Percentiles rank a stretch among this genome's conserved stretches.
These are phyloP conservation scores for Pandemis heparana DNA, from an alignment of 2,888 invertebrate genomes.

Conservation along the genomic window DNA sequence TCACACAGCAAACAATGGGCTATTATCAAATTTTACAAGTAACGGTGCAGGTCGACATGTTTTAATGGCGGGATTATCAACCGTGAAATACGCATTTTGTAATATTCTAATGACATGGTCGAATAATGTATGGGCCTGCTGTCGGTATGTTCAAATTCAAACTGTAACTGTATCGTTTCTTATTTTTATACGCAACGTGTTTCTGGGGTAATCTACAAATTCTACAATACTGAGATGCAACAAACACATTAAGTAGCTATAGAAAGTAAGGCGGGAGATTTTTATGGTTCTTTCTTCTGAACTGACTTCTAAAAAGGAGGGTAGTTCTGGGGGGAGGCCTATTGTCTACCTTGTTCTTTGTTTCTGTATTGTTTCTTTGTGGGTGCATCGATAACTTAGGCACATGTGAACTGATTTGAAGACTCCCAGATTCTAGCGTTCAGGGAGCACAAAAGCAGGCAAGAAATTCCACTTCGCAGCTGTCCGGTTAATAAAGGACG, in stretches of 20 bases:
- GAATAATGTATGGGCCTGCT: background rate
- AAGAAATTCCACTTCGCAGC: too few relatives aligned
- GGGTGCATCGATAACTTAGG: too few relatives aligned
- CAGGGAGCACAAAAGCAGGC: too few relatives aligned
- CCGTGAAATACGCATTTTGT: background rate
- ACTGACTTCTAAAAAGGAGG: too few relatives aligned
- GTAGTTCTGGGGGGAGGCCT: too few relatives aligned
- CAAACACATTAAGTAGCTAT: too few relatives aligned
- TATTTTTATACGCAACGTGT: background rate
- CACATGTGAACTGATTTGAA: too few relatives aligned
- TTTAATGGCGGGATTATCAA: background rate
- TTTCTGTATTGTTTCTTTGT: too few relatives aligned
- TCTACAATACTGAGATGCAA: background rate
- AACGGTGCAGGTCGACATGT: background rate
- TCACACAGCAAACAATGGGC: background rate
- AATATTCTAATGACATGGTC: background rate
- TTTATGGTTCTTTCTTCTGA: background rate
- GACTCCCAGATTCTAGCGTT: too few relatives aligned
- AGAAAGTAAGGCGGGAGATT: too few relatives aligned
- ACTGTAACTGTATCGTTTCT: background rate
- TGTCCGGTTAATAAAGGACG: background rate
- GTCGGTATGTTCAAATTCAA: background rate
- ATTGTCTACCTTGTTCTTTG: too few relatives aligned
- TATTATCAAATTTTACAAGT: background rate
- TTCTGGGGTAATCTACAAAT: background rate